Evolutionary conservation across 2,113 vertebrate species (phyloP), one percentile per base, ranked within the genome.

Genomic region (Xiphias gladius): DNA sequence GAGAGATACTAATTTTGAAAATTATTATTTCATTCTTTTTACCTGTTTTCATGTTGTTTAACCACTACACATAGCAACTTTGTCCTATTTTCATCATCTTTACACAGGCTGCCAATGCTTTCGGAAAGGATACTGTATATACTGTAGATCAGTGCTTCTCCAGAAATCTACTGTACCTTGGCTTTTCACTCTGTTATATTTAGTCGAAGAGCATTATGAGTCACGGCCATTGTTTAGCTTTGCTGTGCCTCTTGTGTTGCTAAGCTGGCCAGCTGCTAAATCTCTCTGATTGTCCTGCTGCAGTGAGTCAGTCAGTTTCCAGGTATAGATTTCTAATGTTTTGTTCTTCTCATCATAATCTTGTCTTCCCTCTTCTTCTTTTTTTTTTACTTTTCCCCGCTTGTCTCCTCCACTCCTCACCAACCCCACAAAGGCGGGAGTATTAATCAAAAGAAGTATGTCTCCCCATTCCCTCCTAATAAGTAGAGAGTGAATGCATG

Each of bases 401-500:
- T 87, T 48, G 84, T 81, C 81, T 83, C 67, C 71, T 79, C 62
- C 48, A 55, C 74, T 73, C 79, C 73, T 57, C 75, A 71, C 63
- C 83, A 80, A 50, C 65, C 69, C 61, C 72, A 70, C 83, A 86
- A 80, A 89, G 78, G 85, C 59, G 32, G 79, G 72, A 86, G 86
- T 90, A 89, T 92, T 92, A 92, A 94, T 93, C 90, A 89, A 87
- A 91, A 86, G 86, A 83, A 91, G 85, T 75, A 79, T 84, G 92
- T 92, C 91, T 94, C 86, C 75, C 80, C 82, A 89, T 93, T 91
- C 86, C 84, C 87, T 79, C 74, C 86, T 91, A 93, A 92, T 93
- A 93, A 93, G 91, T 91, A 83, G 89, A 78, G 88, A 90, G 82
- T 92, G 86, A 91, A 93, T 91, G 93, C 91, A 92, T 93, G 91